phyloP scores from a whole-genome alignment of 2,113 vertebrate species.

The Halcyon senegalensis region DNA sequence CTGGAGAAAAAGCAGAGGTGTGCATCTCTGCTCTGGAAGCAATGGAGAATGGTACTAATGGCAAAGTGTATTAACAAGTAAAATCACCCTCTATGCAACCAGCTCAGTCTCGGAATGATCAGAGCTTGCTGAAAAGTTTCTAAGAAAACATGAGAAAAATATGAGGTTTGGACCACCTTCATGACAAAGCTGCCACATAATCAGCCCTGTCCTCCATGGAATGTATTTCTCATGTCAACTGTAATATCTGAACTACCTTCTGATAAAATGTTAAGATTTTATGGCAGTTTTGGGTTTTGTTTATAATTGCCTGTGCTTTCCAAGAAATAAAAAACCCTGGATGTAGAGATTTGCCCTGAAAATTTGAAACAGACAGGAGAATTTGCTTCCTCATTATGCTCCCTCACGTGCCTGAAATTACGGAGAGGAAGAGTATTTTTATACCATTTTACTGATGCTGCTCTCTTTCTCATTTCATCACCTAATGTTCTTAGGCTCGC shows the following conservation, averaged over 20 bases:
- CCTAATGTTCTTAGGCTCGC: neutral
- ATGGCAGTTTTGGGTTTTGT: neutral
- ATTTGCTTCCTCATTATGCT: neutral
- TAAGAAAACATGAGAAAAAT: neutral
- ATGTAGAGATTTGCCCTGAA: neutral
- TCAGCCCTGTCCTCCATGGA: neutral
- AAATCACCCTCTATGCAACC: neutral
- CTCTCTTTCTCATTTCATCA: neutral
- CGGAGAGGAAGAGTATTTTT: neutral
- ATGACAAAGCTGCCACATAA: neutral
- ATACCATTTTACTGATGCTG: neutral
- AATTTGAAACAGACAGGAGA: neutral
- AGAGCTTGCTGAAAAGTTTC: neutral
- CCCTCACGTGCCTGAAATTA: neutral
- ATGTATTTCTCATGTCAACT: neutral
- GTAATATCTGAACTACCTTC: neutral
- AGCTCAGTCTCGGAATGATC: neutral
- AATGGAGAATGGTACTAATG: neutral
- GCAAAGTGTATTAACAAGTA: neutral
- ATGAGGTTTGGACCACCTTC: fast-evolving
- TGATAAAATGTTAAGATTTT: neutral
- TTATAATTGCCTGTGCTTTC: neutral
- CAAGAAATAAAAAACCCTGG: neutral
- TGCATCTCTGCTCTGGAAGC: neutral
- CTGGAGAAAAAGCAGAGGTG: neutral